phyloP scores from a whole-genome alignment of 2,113 vertebrate species.

The Chaetorhynchus papuensis region DNA sequence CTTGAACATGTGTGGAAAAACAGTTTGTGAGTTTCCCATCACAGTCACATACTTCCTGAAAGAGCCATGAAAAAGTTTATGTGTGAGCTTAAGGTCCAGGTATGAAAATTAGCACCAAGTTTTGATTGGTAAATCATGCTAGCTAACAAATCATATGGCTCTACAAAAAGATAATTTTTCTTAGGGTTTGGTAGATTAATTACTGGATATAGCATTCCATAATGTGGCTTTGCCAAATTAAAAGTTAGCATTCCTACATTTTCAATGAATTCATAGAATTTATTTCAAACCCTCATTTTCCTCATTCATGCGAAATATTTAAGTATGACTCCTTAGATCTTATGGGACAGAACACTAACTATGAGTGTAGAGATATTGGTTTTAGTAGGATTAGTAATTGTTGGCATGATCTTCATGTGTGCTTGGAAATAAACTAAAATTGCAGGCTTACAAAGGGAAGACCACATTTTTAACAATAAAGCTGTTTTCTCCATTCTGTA shows the following conservation, averaged over 20 bases:
- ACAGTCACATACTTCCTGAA: background rate
- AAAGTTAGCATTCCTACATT: background rate
- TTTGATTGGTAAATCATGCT: background rate
- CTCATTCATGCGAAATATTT: background rate
- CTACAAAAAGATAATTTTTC: background rate
- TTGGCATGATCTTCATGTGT: background rate
- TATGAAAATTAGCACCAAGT: background rate
- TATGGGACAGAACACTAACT: background rate
- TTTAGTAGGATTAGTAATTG: background rate
- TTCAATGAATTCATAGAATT: background rate
- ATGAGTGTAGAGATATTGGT: background rate
- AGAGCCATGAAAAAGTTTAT: background rate
- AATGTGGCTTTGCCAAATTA: background rate
- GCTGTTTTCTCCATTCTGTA: background rate
- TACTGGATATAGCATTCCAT: background rate
- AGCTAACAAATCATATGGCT: background rate
- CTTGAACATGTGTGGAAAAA: background rate
- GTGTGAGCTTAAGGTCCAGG: background rate
- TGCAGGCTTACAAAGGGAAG: background rate
- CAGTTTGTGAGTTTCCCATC: background rate
- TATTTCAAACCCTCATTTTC: background rate
- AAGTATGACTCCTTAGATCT: background rate
- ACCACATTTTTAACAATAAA: background rate
- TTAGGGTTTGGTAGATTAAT: background rate
- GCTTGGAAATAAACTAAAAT: background rate